phyloP scores from a whole-genome alignment of 2,888 invertebrate species.

The Hyposoter dolosus region DNA sequence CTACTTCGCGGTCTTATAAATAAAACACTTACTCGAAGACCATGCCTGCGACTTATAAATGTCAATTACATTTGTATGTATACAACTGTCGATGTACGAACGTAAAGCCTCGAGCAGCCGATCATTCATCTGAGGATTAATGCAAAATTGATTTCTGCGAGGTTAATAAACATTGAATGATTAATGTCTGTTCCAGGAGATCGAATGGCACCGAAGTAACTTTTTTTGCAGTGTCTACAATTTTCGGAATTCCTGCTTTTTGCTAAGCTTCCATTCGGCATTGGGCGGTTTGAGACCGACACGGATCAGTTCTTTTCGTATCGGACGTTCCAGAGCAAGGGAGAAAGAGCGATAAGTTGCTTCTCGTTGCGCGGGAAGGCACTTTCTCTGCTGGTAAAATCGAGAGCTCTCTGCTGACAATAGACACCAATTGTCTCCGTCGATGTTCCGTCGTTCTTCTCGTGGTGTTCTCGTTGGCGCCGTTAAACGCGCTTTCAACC shows the following conservation, averaged over 20 bases:
- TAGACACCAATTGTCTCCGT: slow-evolving; percentile 66
- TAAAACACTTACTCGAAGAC: slow-evolving; percentile 69
- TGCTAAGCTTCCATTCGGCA: neutral
- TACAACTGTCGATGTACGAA: slow-evolving; percentile 51
- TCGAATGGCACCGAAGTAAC: neutral
- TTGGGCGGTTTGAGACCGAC: neutral
- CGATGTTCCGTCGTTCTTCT: slow-evolving; percentile 75
- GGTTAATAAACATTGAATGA: slow-evolving; percentile 34
- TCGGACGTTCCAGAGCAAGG: neutral
- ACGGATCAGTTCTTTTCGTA: neutral
- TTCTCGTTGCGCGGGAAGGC: slow-evolving; percentile 28
- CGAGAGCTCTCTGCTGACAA: slow-evolving; percentile 43
- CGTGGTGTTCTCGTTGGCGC: slow-evolving; percentile 74
- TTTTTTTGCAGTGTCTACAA: neutral
- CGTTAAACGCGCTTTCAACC: slow-evolving; percentile 70
- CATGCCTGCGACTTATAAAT: slow-evolving; percentile 60
- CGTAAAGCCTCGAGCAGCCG: slow-evolving; percentile 38
- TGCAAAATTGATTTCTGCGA: slow-evolving; percentile 49
- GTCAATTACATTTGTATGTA: slow-evolving; percentile 63
- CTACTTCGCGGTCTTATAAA: slow-evolving; percentile 74
- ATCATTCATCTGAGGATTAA: slow-evolving; percentile 31
- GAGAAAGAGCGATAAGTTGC: neutral
- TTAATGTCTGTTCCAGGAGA: neutral
- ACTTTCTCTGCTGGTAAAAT: slow-evolving; percentile 45
- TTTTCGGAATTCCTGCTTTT: neutral